phyloP scores from a whole-genome alignment of 2,113 vertebrate genomes.

The Antigone vipio region DNA sequence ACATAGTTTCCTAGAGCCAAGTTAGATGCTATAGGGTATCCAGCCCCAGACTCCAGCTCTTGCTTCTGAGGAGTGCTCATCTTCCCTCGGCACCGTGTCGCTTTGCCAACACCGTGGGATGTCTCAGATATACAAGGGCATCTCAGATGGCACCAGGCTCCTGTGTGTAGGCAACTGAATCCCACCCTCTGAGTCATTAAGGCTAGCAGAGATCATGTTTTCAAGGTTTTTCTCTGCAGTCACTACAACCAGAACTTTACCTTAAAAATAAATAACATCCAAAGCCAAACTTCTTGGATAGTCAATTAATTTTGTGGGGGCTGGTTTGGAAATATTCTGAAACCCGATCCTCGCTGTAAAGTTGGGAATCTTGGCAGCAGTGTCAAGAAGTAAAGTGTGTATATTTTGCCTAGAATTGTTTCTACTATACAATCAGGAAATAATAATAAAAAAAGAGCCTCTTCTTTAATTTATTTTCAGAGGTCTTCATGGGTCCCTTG shows the following conservation, averaged over 20 bases:
- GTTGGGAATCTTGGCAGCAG: conserved; percentile 37
- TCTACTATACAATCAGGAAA: background rate
- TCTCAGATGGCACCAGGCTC: conserved; percentile 48
- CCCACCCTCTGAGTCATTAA: conserved; percentile 22
- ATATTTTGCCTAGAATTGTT: conserved; percentile 35
- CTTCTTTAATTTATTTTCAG: background rate
- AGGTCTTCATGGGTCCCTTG: background rate
- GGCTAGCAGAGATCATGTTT: background rate
- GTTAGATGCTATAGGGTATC: background rate
- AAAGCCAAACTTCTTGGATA: conserved; percentile 42
- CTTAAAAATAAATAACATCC: conserved; percentile 40
- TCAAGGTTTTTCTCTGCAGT: background rate
- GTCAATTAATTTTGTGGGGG: conserved; percentile 43
- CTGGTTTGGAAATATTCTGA: conserved; percentile 30
- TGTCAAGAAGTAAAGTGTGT: conserved; percentile 18
- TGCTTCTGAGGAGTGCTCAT: background rate
- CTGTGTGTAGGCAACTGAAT: background rate
- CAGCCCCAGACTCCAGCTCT: background rate
- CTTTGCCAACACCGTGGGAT: conserved; percentile 32
- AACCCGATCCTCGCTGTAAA: background rate
- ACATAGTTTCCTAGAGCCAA: background rate
- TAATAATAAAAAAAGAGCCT: background rate
- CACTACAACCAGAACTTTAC: background rate
- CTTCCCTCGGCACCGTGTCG: background rate
- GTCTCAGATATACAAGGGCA: conserved; percentile 17